phyloP scores from a whole-genome alignment of 2,888 invertebrate genomes.

The Eupithecia exiguata region DNA sequence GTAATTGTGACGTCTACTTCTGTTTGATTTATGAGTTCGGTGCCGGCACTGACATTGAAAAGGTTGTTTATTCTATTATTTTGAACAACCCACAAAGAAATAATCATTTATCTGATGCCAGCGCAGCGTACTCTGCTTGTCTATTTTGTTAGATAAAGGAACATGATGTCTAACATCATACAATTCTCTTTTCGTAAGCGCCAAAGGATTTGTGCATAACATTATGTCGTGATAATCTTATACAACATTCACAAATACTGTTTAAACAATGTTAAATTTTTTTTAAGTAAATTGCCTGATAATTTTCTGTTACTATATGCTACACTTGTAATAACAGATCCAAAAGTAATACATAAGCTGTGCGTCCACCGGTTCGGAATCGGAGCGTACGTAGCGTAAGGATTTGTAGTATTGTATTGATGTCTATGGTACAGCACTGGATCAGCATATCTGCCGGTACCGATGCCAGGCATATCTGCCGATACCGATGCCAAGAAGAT shows the following conservation, averaged over 20 bases:
- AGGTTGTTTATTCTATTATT: conserved; percentile 35
- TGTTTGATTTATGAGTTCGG: conserved; percentile 48
- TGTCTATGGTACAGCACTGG: no score
- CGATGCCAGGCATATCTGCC: no score
- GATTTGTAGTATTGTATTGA: no score
- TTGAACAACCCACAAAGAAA: conserved; percentile 23
- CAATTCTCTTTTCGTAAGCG: background rate
- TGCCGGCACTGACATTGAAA: conserved; percentile 36
- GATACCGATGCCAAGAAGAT: no score
- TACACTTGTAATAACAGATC: background rate
- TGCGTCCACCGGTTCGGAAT: no score
- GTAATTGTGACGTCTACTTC: conserved; percentile 50
- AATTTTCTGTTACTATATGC: background rate
- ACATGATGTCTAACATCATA: background rate
- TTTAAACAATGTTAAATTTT: background rate
- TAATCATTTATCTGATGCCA: conserved; percentile 22
- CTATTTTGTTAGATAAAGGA: background rate
- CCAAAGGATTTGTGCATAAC: background rate
- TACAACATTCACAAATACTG: background rate
- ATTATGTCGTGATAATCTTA: background rate
- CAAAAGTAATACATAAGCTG: no score
- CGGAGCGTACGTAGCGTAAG: no score
- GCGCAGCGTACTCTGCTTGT: conserved; percentile 6
- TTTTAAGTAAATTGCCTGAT: background rate
- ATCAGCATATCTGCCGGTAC: no score